These are phyloP conservation scores for Melanostoma scalare DNA, from an alignment of 2,888 invertebrate genomes.

Conservation along the genomic window DNA sequence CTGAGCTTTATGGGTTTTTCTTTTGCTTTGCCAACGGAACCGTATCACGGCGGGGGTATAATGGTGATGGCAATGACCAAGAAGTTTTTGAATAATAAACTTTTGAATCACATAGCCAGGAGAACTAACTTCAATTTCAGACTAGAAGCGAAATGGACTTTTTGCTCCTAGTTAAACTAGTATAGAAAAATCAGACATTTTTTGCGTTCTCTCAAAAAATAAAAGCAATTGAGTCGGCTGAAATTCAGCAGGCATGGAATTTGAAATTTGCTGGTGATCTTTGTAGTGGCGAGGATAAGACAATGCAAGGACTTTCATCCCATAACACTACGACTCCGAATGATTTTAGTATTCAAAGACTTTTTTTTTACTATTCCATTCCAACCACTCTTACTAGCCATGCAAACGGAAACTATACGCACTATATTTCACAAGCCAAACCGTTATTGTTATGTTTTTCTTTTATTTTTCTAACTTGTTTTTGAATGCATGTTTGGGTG, in stretches of 20 bases:
- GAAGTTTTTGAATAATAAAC: conserved; percentile 34
- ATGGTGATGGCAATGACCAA: conserved; percentile 41
- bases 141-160: too few species aligned
- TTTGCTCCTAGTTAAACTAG: neutral
- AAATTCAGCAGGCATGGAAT: neutral
- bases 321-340: too few species aligned
- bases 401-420: too few species aligned
- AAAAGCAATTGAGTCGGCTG: conserved; percentile 19
- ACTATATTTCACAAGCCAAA: too few species aligned
- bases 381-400: too few species aligned
- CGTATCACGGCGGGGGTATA: neutral
- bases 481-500: too few species aligned
- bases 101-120: neutral
- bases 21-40: conserved; percentile 12
- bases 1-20: conserved; percentile 39
- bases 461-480: too few species aligned
- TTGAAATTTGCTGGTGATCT: neutral
- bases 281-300: conserved; percentile 1
- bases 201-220: conserved; percentile 8
- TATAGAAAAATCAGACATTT: neutral
- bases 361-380: too few species aligned
- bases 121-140: neutral
- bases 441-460: too few species aligned
- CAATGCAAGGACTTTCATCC: conserved; percentile 4
- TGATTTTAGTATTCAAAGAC: too few species aligned